These are phyloP conservation scores for Falcaria lacertinaria DNA, from an alignment of 2,888 invertebrate genomes.

Conservation along the genomic window DNA sequence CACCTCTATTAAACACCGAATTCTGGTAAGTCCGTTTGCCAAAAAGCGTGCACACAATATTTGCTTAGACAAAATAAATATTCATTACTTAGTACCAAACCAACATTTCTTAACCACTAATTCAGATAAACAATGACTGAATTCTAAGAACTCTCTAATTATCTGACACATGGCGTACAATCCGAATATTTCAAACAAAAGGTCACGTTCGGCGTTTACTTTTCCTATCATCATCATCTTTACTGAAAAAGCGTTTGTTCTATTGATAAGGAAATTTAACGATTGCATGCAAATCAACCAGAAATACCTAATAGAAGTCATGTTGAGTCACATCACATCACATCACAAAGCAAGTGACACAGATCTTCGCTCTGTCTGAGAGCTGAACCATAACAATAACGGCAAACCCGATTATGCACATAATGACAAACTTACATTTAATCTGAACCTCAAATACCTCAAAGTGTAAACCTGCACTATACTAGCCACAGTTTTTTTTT, in stretches of 20 bases:
- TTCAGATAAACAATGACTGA: background rate
- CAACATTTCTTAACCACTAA: background rate
- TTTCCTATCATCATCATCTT: no score
- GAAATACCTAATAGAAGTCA: conserved; percentile 20
- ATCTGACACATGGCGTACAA: background rate
- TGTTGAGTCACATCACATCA: conserved; percentile 8
- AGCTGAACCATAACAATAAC: no score
- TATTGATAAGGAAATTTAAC: conserved; percentile 12
- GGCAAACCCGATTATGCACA: no score
- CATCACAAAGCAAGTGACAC: no score
- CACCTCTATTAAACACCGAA: background rate
- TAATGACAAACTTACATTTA: no score
- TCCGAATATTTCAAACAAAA: background rate
- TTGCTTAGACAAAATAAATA: background rate
- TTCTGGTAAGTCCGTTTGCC: background rate
- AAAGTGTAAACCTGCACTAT: no score
- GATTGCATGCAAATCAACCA: conserved; percentile 25
- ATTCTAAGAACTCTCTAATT: background rate
- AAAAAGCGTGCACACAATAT: background rate
- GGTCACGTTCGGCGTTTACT: background rate
- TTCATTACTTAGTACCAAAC: background rate
- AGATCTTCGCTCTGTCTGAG: no score
- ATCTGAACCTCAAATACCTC: no score
- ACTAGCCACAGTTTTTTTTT: no score
- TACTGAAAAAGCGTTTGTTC: background rate